Evolutionary conservation across 2,797 vertebrate genomes (phyloP).

Genomic region (Lindbergichthys nudifrons): DNA sequence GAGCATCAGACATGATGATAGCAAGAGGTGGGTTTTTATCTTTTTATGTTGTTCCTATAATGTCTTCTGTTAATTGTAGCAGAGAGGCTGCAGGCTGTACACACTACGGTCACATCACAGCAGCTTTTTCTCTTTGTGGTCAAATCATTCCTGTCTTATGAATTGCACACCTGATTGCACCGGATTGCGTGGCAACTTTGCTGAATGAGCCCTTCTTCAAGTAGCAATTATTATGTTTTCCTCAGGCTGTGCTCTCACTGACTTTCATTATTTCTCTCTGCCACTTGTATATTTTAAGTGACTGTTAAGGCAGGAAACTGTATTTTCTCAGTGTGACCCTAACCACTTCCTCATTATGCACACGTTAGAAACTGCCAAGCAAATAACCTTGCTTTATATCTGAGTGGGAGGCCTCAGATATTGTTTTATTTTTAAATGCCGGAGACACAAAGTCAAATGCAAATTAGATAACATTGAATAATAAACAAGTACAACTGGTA

Average conservation of each 20-base stretch:
- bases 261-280: slow-evolving; percentile 53
- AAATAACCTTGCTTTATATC: slow-evolving; percentile 53
- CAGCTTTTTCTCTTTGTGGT: background rate
- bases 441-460: slow-evolving; percentile 49
- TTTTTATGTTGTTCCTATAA: background rate
- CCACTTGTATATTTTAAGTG: slow-evolving; percentile 78
- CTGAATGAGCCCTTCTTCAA: slow-evolving; percentile 33
- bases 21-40: slow-evolving; percentile 68
- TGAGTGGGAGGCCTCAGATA: slow-evolving; percentile 32
- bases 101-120: background rate
- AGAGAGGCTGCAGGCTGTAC: background rate
- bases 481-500: slow-evolving; percentile 28
- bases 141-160: slow-evolving; percentile 21
- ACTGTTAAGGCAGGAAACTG: slow-evolving; percentile 89
- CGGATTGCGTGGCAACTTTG: slow-evolving; percentile 25
- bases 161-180: slow-evolving; percentile 35
- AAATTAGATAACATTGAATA: slow-evolving; percentile 27
- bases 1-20: slow-evolving; percentile 47
- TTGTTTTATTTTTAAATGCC: slow-evolving; percentile 49
- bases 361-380: slow-evolving; percentile 61
- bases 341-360: slow-evolving; percentile 92
- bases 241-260: slow-evolving; percentile 21
- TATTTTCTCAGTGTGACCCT: slow-evolving; percentile 80
- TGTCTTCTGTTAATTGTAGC: background rate
- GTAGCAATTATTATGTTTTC: slow-evolving; percentile 49